A percentile compares a stretch with the other conserved stretches of the same genome.
phyloP scores from a whole-genome alignment of 2,888 invertebrate species.

The Eulithis testata region DNA sequence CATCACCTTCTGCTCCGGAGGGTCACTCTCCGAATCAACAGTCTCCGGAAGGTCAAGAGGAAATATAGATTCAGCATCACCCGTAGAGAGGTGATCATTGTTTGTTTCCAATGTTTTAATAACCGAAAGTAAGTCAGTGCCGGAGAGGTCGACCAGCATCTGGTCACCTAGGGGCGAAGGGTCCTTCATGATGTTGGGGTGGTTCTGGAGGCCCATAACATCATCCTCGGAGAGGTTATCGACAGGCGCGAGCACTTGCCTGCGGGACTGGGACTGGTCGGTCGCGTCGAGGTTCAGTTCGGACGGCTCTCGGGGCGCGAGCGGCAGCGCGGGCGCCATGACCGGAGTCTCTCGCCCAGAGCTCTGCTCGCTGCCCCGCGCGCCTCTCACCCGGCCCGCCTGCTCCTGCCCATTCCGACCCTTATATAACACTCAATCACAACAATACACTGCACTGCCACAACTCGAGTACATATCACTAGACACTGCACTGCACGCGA shows the following conservation, averaged over 20 bases:
- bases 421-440: conserved; percentile 73
- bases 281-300: conserved; percentile 61
- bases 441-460: conserved; percentile 63
- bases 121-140: conserved; percentile 88
- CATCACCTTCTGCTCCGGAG: conserved; percentile 82
- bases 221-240: conserved; percentile 84
- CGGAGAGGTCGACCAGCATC: conserved; percentile 85
- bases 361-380: conserved; percentile 64
- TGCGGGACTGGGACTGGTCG: conserved; percentile 57
- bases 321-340: conserved; percentile 98
- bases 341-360: conserved; percentile 85
- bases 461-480: conserved; percentile 53
- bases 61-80: conserved; percentile 79
- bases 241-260: conserved; percentile 81
- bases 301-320: conserved; percentile 80
- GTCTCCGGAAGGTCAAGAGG: conserved; percentile 79
- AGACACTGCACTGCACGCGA: conserved; percentile 58
- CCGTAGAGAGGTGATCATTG: conserved; percentile 70
- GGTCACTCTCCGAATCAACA: conserved; percentile 79
- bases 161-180: conserved; percentile 86
- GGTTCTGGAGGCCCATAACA: conserved; percentile 84
- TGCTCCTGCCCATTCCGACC: conserved; percentile 64
- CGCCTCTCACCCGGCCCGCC: conserved; percentile 72
- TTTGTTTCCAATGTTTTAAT: conserved; percentile 89
- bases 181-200: conserved; percentile 84